phyloP scores from a whole-genome alignment of 2,888 invertebrate genomes.

The Xylota segnis region DNA sequence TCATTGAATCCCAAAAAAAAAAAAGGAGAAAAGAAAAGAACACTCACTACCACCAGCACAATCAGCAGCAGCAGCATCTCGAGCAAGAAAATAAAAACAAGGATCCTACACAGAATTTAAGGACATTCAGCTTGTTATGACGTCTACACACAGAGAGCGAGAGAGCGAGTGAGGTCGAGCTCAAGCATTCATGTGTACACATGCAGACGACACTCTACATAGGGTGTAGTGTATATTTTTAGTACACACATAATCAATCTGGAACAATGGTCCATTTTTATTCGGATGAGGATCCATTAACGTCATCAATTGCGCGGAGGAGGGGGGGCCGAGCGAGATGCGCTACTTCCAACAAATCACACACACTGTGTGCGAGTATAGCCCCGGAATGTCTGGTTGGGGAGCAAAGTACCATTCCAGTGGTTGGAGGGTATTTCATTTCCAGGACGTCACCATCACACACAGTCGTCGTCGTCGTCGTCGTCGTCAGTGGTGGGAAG shows the following conservation, averaged over 20 bases:
- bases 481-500: slow-evolving; percentile 19
- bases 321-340: slow-evolving; percentile 19
- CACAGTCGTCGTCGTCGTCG: not conserved
- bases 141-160: slow-evolving; percentile 37
- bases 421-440: slow-evolving; percentile 21
- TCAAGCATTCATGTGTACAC: slow-evolving; percentile 41
- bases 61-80: too few relatives aligned
- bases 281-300: slow-evolving; percentile 70
- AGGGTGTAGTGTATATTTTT: slow-evolving; percentile 48
- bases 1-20: slow-evolving; percentile 43
- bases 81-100: slow-evolving; percentile 49
- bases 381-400: slow-evolving; percentile 20
- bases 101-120: slow-evolving; percentile 61
- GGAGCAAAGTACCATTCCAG: slow-evolving; percentile 42
- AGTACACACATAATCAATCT: slow-evolving; percentile 72
- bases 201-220: slow-evolving; percentile 44
- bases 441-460: slow-evolving; percentile 61
- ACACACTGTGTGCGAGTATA: slow-evolving; percentile 33
- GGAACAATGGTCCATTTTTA: slow-evolving; percentile 73
- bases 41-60: slow-evolving; percentile 28
- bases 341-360: slow-evolving; percentile 51
- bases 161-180: slow-evolving; percentile 5
- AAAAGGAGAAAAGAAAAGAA: not conserved
- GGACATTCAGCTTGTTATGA: slow-evolving; percentile 68
- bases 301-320: slow-evolving; percentile 68